Evolutionary conservation across 2,797 vertebrate genomes (phyloP).

Genomic region (Macropodus opercularis): DNA sequence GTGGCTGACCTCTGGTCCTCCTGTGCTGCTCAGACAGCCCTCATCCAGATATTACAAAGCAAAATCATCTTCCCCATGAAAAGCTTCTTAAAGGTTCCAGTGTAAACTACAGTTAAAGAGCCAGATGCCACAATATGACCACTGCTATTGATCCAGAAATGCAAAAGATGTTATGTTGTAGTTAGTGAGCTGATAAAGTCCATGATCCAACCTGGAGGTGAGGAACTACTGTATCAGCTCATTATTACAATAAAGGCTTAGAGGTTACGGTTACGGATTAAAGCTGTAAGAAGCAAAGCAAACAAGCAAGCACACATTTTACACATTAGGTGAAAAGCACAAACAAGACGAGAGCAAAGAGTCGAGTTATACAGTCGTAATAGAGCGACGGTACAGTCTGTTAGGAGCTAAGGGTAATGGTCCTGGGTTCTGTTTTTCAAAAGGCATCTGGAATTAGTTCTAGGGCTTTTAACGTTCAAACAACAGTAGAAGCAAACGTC

Average conservation of each 20-base stretch:
- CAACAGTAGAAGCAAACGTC: background rate
- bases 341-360: no score
- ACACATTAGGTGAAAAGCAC: no score
- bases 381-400: no score
- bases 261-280: background rate
- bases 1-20: conserved; percentile 59
- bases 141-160: conserved; percentile 31
- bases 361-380: no score
- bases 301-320: no score
- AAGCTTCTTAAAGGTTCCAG: conserved; percentile 35
- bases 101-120: conserved; percentile 34
- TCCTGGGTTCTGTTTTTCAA: no score
- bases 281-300: no score
- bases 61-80: conserved; percentile 34
- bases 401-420: no score
- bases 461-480: background rate
- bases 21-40: conserved; percentile 55
- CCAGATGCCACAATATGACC: conserved; percentile 55
- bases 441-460: no score
- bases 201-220: background rate
- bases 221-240: background rate
- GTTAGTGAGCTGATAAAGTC: conserved; percentile 15
- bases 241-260: no score
- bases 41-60: conserved; percentile 43
- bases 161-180: conserved; percentile 8